phyloP scores from a whole-genome alignment of 2,888 invertebrate species.

The Athalia circularis region DNA sequence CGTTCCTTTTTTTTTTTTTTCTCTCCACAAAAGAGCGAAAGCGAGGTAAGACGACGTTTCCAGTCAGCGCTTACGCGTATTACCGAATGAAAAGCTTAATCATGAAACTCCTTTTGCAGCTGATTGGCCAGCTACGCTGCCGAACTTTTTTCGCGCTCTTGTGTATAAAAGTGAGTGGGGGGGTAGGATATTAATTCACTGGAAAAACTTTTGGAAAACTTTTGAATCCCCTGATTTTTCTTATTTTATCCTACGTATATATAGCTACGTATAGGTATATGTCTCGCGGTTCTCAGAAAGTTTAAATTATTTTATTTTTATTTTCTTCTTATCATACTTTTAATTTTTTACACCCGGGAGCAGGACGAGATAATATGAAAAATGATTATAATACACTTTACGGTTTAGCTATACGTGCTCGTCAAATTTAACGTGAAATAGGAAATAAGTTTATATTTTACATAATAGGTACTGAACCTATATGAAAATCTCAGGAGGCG shows the following conservation, averaged over 20 bases:
- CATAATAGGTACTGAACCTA: neutral
- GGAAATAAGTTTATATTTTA: too few species aligned
- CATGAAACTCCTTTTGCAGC: slow-evolving; percentile 18
- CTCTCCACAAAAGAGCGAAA: neutral
- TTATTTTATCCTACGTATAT: neutral
- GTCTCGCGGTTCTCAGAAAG: too few species aligned
- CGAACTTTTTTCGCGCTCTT: neutral
- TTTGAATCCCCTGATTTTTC: slow-evolving; percentile 12
- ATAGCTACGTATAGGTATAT: too few species aligned
- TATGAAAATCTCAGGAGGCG: slow-evolving; percentile 3
- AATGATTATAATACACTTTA: neutral
- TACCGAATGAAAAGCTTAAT: slow-evolving; percentile 39
- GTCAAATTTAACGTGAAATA: too few species aligned
- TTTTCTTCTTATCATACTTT: too few species aligned
- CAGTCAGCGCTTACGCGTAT: slow-evolving; percentile 19
- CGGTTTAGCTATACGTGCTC: too few species aligned
- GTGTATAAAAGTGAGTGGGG: neutral
- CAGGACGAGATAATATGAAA: neutral
- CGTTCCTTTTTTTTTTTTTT: neutral
- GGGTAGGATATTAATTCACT: slow-evolving; percentile 15
- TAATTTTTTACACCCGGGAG: too few species aligned
- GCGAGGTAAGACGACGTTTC: neutral
- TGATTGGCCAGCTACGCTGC: slow-evolving; percentile 10
- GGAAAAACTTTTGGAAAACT: slow-evolving; percentile 11
- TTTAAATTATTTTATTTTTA: too few species aligned